phyloP scores from a whole-genome alignment of 2,113 vertebrate genomes.

The Calonectris borealis region DNA sequence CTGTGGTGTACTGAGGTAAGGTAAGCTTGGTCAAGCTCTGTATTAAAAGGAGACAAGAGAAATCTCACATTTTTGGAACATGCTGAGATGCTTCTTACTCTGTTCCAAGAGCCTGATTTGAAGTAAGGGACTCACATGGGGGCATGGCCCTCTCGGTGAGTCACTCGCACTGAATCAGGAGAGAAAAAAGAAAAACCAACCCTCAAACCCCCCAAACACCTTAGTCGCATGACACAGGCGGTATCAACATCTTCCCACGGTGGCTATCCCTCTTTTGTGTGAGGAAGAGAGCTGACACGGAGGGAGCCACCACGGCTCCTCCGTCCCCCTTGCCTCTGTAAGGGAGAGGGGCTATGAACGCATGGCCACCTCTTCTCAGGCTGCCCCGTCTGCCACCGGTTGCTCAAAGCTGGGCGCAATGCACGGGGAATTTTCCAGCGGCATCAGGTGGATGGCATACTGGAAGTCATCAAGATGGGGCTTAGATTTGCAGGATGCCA shows the following conservation, averaged over 20 bases:
- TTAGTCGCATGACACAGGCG: neutral
- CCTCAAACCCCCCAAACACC: neutral
- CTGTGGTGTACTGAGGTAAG: neutral
- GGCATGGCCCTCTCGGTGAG: neutral
- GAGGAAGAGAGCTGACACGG: neutral
- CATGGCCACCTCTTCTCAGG: accelerated
- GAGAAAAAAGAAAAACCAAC: neutral
- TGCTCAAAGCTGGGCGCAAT: neutral
- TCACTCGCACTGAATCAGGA: neutral
- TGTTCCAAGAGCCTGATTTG: neutral
- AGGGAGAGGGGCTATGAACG: accelerated
- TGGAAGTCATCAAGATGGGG: neutral
- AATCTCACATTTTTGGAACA: neutral
- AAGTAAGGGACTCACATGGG: neutral
- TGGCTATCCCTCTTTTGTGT: neutral
- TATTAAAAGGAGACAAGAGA: neutral
- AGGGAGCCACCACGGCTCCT: neutral
- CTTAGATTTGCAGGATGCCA: neutral
- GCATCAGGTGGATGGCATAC: neutral
- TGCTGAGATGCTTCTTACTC: neutral
- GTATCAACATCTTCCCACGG: neutral
- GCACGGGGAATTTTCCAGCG: neutral
- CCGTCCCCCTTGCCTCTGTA: accelerated
- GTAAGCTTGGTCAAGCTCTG: neutral
- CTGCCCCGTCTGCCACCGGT: neutral